Evolutionary conservation across 2,113 vertebrate species (phyloP).

Genomic region (Castor canadensis): DNA sequence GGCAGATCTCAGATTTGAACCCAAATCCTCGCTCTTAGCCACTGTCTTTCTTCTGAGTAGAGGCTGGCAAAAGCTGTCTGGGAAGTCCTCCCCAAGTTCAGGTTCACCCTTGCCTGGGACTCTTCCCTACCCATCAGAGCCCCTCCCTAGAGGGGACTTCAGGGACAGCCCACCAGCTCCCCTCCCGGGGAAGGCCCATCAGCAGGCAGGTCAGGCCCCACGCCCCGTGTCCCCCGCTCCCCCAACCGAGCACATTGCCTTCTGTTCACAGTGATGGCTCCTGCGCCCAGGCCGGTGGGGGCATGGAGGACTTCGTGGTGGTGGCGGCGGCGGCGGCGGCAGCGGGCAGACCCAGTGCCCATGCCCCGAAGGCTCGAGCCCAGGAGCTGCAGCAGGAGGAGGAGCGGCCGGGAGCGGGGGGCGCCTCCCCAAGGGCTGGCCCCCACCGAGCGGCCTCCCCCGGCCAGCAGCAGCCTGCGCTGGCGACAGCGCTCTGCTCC

Average conservation of each 20-base stretch:
- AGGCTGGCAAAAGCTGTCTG: neutral
- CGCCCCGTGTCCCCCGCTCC: constrained; percentile 40
- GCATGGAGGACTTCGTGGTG: constrained; percentile 84
- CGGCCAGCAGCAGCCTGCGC: constrained; percentile 92
- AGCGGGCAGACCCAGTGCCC: constrained; percentile 86
- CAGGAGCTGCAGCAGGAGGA: constrained; percentile 86
- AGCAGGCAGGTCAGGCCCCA: constrained; percentile 23
- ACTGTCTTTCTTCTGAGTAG: neutral
- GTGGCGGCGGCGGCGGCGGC: constrained; percentile 83
- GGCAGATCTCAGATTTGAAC: neutral
- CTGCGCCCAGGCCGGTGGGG: constrained; percentile 85
- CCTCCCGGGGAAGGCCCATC: neutral
- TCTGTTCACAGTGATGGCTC: constrained; percentile 89
- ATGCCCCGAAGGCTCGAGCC: constrained; percentile 84
- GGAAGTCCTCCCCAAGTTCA: neutral
- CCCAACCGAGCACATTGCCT: constrained; percentile 85
- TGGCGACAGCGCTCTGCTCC: constrained; percentile 90
- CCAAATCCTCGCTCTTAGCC: neutral
- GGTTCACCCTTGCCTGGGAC: neutral
- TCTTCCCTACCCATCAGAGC: neutral
- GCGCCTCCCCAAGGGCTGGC: constrained; percentile 91
- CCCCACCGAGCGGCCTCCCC: constrained; percentile 94
- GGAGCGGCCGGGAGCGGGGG: constrained; percentile 87
- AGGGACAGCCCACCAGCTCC: neutral
- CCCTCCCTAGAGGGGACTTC: neutral